Percentiles rank a stretch among this genome's conserved stretches.
Evolutionary conservation across 1,140 invertebrate genomes (phyloP).

Genomic region (Nilaparvata lugens): DNA sequence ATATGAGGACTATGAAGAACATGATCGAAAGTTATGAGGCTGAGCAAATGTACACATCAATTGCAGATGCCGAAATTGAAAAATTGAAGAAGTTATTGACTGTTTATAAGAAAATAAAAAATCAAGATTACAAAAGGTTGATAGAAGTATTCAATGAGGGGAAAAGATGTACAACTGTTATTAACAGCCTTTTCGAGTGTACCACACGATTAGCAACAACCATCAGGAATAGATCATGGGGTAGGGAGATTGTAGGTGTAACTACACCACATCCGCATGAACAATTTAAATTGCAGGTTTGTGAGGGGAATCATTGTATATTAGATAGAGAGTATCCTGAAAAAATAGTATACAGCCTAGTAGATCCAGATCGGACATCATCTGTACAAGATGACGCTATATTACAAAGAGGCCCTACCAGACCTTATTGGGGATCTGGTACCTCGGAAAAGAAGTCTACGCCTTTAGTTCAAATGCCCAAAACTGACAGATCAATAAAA

Average conservation of each 20-base stretch:
- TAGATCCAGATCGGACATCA: no score
- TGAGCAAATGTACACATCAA: neutral
- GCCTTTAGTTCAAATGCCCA: neutral
- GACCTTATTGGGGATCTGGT: neutral
- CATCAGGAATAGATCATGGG: neutral
- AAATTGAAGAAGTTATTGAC: neutral
- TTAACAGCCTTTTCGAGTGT: neutral
- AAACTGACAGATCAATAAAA: neutral
- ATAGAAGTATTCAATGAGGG: no score
- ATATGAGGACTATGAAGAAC: neutral
- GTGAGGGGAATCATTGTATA: neutral
- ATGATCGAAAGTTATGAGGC: neutral
- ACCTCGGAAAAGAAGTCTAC: neutral
- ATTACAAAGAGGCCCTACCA: neutral
- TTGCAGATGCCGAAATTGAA: neutral
- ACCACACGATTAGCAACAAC: neutral
- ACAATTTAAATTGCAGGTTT: neutral
- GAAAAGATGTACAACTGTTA: no score
- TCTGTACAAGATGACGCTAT: neutral
- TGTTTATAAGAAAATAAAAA: neutral
- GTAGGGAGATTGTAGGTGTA: neutral
- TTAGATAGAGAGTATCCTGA: no score
- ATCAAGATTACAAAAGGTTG: neutral
- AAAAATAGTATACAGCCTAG: no score
- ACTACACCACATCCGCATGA: neutral